Evolutionary conservation across 2,888 invertebrate genomes (phyloP), one percentile per base, ranked within the genome.

Genomic region (Andrena marginata): DNA sequence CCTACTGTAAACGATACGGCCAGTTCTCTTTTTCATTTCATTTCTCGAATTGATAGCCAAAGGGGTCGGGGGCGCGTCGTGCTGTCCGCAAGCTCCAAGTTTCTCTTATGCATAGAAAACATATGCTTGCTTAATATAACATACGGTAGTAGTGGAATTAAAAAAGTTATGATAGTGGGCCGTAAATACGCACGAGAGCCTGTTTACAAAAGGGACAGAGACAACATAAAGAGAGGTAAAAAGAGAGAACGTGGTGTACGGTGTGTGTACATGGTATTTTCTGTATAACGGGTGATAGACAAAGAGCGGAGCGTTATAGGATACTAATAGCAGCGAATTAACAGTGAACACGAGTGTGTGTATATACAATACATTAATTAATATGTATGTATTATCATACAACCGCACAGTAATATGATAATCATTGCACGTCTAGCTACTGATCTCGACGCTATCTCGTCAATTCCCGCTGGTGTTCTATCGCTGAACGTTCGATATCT

Each of bases 151-250:
- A 77, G 67, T 79, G 73, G 76, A 70, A 77, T 82, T 73, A 75
- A 82, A 75, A 77, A 74, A 70, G 72, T 76, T 74, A 80, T 67
- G 78, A 86, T 85, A 86, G 85, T 82, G 79, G 87, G 77, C 86
- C 86, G 83, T 82, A 79, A 86, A 85, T 86, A 85, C 85, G 85
- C 82, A 80, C 86, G 85, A 85, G 85, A 75, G 85, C 71, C 59
- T 85, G 84, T 62, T 56, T 78, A 82, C 56, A 85, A 82, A 76
- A 73, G 59, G 70, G 76, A 73, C 42, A 26, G 59, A 72, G 77
- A 87, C 81, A 87, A 83, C 80, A 86, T 80, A 86, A 85, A 87
- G 80, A 85, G 80, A 68, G 42, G 42, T 42, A 42, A 80, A 83
- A 78, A 85, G 73, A 77, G 82, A 85, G 85, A 80, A 85, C 68